Evolutionary conservation across 2,888 invertebrate genomes (phyloP).

Genomic region (Drosophila gaucha): DNA sequence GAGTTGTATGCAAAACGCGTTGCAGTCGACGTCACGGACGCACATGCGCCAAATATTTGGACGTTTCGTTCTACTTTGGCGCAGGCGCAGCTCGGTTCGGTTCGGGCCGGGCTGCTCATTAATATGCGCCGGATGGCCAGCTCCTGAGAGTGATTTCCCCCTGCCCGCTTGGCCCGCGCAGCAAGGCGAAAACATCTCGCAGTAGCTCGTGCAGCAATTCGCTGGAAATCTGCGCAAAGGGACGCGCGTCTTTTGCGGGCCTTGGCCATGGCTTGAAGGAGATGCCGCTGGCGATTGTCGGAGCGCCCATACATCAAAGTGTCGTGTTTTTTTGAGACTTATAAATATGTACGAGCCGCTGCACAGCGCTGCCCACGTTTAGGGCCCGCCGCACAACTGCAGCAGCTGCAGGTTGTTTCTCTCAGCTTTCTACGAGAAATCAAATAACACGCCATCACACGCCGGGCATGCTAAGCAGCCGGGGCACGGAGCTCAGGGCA

Average conservation of each 20-base stretch:
- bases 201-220: slow-evolving; percentile 62
- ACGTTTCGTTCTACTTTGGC: slow-evolving; percentile 75
- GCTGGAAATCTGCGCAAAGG: slow-evolving; percentile 52
- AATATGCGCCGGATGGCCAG: slow-evolving; percentile 34
- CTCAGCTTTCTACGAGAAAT: slow-evolving; percentile 57
- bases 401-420: slow-evolving; percentile 33
- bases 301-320: slow-evolving; percentile 71
- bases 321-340: slow-evolving; percentile 65
- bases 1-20: slow-evolving; percentile 51
- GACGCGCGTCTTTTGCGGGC: slow-evolving; percentile 45
- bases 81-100: slow-evolving; percentile 37
- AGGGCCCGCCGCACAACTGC: slow-evolving; percentile 17
- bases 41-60: slow-evolving; percentile 76
- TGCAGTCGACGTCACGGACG: slow-evolving; percentile 39
- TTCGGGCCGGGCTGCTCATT: slow-evolving; percentile 19
- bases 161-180: not conserved
- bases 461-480: slow-evolving; percentile 63
- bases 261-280: slow-evolving; percentile 11
- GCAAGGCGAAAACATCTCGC: not conserved
- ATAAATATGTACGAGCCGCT: slow-evolving; percentile 65
- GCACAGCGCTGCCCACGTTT: slow-evolving; percentile 13
- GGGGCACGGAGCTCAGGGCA: not conserved
- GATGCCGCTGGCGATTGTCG: slow-evolving; percentile 57
- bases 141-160: slow-evolving; percentile 5
- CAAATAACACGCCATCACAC: slow-evolving; percentile 50